phyloP scores from a whole-genome alignment of 2,797 vertebrate genomes.

The Galago senegalensis region DNA sequence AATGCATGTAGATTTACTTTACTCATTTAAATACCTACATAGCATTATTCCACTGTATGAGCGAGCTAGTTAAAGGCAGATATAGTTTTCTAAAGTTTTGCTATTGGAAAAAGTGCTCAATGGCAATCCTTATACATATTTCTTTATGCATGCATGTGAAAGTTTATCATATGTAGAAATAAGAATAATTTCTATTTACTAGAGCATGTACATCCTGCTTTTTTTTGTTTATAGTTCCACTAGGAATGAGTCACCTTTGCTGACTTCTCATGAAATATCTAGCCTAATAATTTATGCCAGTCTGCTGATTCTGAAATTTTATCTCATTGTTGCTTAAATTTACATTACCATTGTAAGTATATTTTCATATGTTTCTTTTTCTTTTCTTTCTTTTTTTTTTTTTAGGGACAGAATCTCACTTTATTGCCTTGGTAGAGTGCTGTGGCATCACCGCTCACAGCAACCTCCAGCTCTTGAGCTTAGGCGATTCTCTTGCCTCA shows the following conservation, averaged over 20 bases:
- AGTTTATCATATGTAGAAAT: not conserved
- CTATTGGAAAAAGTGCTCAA: not conserved
- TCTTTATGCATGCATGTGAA: not conserved
- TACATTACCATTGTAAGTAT: slow-evolving; percentile 18
- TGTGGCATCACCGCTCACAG: too few relatives aligned
- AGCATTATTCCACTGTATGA: not conserved
- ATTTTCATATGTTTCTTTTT: not conserved
- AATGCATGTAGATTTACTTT: not conserved
- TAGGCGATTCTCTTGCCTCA: too few relatives aligned
- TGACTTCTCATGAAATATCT: not conserved
- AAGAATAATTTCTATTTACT: not conserved
- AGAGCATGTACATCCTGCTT: not conserved
- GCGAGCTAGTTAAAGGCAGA: not conserved
- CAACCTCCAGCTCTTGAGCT: too few relatives aligned
- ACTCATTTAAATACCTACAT: not conserved
- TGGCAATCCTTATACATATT: not conserved
- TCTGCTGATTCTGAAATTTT: slow-evolving; percentile 13
- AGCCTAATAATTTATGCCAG: not conserved
- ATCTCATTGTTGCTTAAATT: slow-evolving; percentile 23
- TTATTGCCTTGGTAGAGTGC: too few relatives aligned
- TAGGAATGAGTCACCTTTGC: not conserved
- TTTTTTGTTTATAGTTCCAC: not conserved
- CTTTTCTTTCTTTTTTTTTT: too few relatives aligned
- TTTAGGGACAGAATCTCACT: not conserved
- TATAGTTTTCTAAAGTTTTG: slow-evolving; percentile 33